A percentile compares a stretch with the other conserved stretches of the same genome.
Conservation (phyloP, 1,140 invertebrate species). For the Adoxophyes honmai region DNA sequence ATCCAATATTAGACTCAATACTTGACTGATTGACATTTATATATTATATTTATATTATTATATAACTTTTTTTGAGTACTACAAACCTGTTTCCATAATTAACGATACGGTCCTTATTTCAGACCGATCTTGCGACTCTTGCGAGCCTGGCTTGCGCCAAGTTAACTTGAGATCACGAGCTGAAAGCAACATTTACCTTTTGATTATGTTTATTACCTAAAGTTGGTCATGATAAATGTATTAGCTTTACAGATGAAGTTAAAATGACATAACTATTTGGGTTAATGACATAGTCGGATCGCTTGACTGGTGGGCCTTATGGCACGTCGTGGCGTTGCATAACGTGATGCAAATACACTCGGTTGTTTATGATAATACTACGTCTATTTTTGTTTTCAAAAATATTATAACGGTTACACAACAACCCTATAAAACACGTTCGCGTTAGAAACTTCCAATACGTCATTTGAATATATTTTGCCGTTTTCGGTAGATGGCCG, state of each 20-base stretch:
- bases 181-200: too few species aligned
- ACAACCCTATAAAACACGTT: background rate
- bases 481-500: too few species aligned
- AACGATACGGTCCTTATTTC: too few species aligned
- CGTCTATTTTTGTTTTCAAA: conserved; percentile 1
- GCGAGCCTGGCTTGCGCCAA: too few species aligned
- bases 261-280: conserved; percentile 24
- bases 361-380: conserved; percentile 4
- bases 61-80: too few species aligned
- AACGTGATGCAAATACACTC: conserved; percentile 7
- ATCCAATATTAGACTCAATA: too few species aligned
- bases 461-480: background rate
- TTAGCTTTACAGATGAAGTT: conserved; percentile 3
- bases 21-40: too few species aligned
- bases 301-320: conserved; percentile 9
- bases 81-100: too few species aligned
- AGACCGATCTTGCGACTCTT: too few species aligned
- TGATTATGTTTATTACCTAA: too few species aligned
- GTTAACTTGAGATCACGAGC: too few species aligned
- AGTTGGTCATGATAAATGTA: background rate
- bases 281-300: conserved; percentile 25
- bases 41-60: too few species aligned
- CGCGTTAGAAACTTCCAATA: conserved; percentile 7
- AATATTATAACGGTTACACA: background rate
- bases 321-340: background rate